phyloP scores from a whole-genome alignment of 2,888 invertebrate species.

The Lepetodrilus schrolli region DNA sequence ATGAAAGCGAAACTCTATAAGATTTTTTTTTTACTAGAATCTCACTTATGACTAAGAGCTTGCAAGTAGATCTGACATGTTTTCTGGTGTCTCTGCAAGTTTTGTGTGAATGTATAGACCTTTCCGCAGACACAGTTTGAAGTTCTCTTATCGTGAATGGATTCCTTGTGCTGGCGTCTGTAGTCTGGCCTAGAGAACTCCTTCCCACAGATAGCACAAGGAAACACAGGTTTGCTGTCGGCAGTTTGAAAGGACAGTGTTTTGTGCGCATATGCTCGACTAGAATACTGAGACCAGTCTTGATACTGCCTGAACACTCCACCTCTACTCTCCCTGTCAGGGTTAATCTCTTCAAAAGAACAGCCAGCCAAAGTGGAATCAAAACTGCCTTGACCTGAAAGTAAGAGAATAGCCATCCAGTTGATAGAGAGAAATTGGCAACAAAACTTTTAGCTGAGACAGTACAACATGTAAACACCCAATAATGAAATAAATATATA shows the following conservation, averaged over 20 bases:
- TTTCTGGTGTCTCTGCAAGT: slow-evolving; percentile 5
- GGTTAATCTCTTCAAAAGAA: neutral
- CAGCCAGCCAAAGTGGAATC: neutral
- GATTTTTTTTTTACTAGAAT: too few relatives aligned
- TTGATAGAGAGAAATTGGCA: too few relatives aligned
- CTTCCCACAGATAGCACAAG: neutral
- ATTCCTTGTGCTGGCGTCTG: neutral
- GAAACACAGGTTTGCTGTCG: neutral
- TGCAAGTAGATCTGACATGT: too few relatives aligned
- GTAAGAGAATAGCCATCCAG: neutral
- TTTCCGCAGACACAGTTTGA: slow-evolving; percentile 10
- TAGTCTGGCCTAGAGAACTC: slow-evolving; percentile 10
- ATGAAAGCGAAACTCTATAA: too few relatives aligned
- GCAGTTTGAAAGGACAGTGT: too few relatives aligned
- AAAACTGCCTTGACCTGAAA: slow-evolving; percentile 21
- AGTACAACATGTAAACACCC: too few relatives aligned
- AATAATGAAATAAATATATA: too few relatives aligned
- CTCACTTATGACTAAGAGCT: too few relatives aligned
- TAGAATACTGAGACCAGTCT: too few relatives aligned
- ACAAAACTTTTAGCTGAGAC: too few relatives aligned
- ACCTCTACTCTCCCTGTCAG: neutral
- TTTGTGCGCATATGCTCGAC: too few relatives aligned
- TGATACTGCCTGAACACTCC: neutral
- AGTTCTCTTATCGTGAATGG: slow-evolving; percentile 4
- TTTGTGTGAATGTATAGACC: slow-evolving; percentile 4